Evolutionary conservation across 2,113 vertebrate genomes (phyloP), one percentile per base, ranked within the genome.

Genomic region (Pterocles burchelli): DNA sequence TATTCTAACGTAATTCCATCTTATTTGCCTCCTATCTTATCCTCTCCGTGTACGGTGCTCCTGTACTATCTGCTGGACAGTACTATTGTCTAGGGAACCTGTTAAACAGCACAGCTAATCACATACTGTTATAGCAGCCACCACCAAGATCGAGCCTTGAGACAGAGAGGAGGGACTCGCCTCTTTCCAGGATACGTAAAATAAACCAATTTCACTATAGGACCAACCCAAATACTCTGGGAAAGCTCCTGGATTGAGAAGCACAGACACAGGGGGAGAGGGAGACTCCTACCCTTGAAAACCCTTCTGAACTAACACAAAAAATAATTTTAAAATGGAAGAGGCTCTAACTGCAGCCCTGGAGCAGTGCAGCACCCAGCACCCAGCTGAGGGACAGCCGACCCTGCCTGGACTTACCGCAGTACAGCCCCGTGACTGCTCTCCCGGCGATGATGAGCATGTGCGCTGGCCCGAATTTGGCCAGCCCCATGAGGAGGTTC

Each of bases 361-460:
- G 48, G 62, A 71, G 46, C 29, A 7, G 12, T 11, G 16, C 34
- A 33, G 46, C 34, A 34, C 22, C n/a, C 38, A 45, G 38, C 33
- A 12, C 31, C 49, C 38, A 7, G n/a, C 26, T 5, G 19, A 20
- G 20, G 41, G 15, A 20, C 17, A 34, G 61, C 11, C 31, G 55
- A 20, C 17, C 29, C 61, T 17, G 29, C n/a, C 31, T 26, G 41
- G 5, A 96, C 98, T 98, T 94, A 99, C 99, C 99, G 4, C 99
- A 99, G 91, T 99, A 99, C 59, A 99, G 98, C 77, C 99, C 99
- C 29, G 99, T 99, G 29, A 99, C 66, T 0, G 98, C 97, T 31
- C 99, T 98, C 65, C 99, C 99, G 1, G 98, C 81, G 57, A 99
- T 99, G 93, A 99, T 98, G 97, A 99, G 98, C 70, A 99, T 92